phyloP scores from a whole-genome alignment of 2,888 invertebrate genomes.

The Troides aeacus region DNA sequence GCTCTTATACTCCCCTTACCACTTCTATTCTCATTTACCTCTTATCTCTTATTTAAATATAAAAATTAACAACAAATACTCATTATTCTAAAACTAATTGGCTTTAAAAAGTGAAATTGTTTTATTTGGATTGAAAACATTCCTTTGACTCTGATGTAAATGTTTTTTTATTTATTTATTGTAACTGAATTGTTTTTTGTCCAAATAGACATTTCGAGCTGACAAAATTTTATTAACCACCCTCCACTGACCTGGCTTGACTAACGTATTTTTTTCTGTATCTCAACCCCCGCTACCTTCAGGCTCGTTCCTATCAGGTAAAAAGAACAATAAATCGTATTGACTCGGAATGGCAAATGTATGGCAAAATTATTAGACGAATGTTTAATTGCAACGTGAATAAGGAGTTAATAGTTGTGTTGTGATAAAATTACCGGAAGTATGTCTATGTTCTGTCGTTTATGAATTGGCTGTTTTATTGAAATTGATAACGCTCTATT shows the following conservation, averaged over 20 bases:
- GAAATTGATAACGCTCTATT: conserved; percentile 31
- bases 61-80: conserved; percentile 6
- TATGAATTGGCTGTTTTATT: conserved; percentile 65
- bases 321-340: conserved; percentile 79
- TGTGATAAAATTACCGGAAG: conserved; percentile 61
- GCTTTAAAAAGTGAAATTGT: conserved; percentile 29
- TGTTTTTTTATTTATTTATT: neutral
- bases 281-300: conserved; percentile 85
- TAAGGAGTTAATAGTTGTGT: conserved; percentile 61
- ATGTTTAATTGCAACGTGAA: conserved; percentile 57
- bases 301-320: conserved; percentile 93
- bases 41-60: conserved; percentile 37
- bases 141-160: neutral
- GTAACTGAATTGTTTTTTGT: conserved; percentile 3
- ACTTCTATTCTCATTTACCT: conserved; percentile 46
- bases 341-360: conserved; percentile 76
- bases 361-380: conserved; percentile 76
- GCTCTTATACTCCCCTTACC: conserved; percentile 56
- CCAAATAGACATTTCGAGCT: conserved; percentile 14
- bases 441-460: conserved; percentile 49
- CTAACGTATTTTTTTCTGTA: conserved; percentile 81
- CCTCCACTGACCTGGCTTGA: conserved; percentile 52
- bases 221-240: neutral
- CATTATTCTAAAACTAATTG: conserved; percentile 14
- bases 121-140: conserved; percentile 20